Evolutionary conservation across 2,113 vertebrate genomes (phyloP).

Genomic region (Upupa epops): DNA sequence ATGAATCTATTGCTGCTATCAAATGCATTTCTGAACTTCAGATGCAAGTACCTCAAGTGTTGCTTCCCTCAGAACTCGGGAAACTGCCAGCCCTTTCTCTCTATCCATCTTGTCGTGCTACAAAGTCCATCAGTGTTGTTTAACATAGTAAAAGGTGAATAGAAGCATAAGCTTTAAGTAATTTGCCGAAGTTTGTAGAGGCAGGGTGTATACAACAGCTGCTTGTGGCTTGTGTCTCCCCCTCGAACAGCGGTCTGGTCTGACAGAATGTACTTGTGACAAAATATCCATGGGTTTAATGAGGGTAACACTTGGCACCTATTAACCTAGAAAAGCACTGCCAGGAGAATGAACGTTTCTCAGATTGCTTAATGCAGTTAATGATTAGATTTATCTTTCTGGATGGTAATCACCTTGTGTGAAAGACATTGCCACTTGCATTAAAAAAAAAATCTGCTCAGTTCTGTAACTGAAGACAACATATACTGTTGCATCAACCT

Average conservation of each 20-base stretch:
- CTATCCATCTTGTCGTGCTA: not conserved
- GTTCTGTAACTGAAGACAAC: not conserved
- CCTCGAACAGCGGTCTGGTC: slow-evolving; percentile 37
- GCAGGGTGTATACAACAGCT: slow-evolving; percentile 60
- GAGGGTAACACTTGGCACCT: slow-evolving; percentile 67
- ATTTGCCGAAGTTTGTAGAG: slow-evolving; percentile 44
- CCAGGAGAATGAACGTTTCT: slow-evolving; percentile 28
- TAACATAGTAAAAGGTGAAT: slow-evolving; percentile 7
- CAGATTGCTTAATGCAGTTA: slow-evolving; percentile 37
- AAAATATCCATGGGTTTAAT: slow-evolving; percentile 61
- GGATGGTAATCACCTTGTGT: not conserved
- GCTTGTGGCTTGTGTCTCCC: slow-evolving; percentile 17
- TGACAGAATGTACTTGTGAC: slow-evolving; percentile 56
- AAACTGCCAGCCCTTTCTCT: not conserved
- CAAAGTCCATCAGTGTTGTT: not conserved
- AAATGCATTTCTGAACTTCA: not conserved
- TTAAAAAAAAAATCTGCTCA: not conserved
- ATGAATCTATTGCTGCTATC: not conserved
- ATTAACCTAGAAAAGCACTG: slow-evolving; percentile 3
- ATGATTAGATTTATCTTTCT: slow-evolving; percentile 41
- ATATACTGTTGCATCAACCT: not conserved
- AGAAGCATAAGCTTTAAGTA: slow-evolving; percentile 21
- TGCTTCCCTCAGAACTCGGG: not conserved
- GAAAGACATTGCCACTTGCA: not conserved
- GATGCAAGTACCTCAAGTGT: not conserved